A percentile compares a stretch with the other conserved stretches of the same genome.
Evolutionary conservation across 2,113 vertebrate genomes (phyloP).

Genomic region (Saguinus midas): DNA sequence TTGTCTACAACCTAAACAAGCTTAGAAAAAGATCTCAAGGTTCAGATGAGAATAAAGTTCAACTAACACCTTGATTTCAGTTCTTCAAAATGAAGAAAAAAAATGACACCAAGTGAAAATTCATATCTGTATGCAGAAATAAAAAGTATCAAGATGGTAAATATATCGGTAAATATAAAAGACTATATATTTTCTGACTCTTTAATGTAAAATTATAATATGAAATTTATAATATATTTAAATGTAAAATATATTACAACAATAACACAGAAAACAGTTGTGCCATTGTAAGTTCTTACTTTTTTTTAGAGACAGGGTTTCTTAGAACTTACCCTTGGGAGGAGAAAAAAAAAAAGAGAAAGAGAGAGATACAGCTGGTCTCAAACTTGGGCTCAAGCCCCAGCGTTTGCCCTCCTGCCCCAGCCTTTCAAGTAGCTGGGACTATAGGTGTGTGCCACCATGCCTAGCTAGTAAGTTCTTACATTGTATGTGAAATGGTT

Average conservation of each 20-base stretch:
- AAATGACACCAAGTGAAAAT: not conserved
- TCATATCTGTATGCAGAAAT: not conserved
- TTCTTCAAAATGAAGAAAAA: not conserved
- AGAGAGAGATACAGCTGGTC: too few relatives aligned
- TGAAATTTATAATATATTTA: not conserved
- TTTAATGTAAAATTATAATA: not conserved
- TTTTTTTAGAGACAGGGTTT: too few relatives aligned
- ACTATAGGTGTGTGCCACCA: too few relatives aligned
- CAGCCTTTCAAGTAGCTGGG: too few relatives aligned
- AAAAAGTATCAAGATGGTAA: not conserved
- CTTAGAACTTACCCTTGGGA: too few relatives aligned
- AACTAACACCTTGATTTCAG: not conserved
- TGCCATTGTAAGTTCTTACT: not conserved
- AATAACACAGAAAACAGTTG: not conserved
- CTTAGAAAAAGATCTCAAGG: not conserved
- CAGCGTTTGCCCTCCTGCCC: too few relatives aligned
- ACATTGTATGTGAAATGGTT: not conserved
- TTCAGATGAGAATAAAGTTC: not conserved
- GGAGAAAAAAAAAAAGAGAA: too few relatives aligned
- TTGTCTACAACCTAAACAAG: not conserved
- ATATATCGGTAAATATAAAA: not conserved
- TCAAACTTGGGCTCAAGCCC: too few relatives aligned
- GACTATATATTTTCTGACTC: not conserved
- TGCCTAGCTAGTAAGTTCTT: too few relatives aligned
- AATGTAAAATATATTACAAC: not conserved